Evolutionary conservation across 2,888 invertebrate genomes (phyloP).

Genomic region (Euplexia lucipara): DNA sequence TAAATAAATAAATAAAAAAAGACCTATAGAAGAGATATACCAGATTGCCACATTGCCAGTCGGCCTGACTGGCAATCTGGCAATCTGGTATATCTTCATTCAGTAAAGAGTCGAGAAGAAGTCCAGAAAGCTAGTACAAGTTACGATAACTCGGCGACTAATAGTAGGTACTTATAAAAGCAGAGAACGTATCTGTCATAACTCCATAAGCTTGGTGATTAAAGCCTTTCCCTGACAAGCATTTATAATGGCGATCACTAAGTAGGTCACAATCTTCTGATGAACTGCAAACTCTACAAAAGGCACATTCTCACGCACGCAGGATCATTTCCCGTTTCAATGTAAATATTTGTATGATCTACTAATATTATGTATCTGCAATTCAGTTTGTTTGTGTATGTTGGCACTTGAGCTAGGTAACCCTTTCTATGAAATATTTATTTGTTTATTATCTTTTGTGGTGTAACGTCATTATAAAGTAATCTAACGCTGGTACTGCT

Average conservation of each 20-base stretch:
- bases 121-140: too few relatives aligned
- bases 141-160: too few relatives aligned
- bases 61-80: too few relatives aligned
- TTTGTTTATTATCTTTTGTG: conserved; percentile 19
- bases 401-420: conserved; percentile 40
- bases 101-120: too few relatives aligned
- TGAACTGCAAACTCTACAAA: conserved; percentile 1
- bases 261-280: background rate
- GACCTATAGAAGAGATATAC: too few relatives aligned
- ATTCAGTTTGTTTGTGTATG: conserved; percentile 37
- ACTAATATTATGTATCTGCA: conserved; percentile 29
- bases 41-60: too few relatives aligned
- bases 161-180: background rate
- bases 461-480: conserved; percentile 35
- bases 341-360: conserved; percentile 50
- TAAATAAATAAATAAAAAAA: too few relatives aligned
- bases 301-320: conserved; percentile 27
- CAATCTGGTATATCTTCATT: too few relatives aligned
- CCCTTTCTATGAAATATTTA: conserved; percentile 27
- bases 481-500: background rate
- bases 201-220: background rate
- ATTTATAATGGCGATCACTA: background rate
- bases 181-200: background rate
- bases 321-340: conserved; percentile 19
- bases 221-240: background rate